phyloP scores from a whole-genome alignment of 2,797 vertebrate species.

The Ibycter americanus region DNA sequence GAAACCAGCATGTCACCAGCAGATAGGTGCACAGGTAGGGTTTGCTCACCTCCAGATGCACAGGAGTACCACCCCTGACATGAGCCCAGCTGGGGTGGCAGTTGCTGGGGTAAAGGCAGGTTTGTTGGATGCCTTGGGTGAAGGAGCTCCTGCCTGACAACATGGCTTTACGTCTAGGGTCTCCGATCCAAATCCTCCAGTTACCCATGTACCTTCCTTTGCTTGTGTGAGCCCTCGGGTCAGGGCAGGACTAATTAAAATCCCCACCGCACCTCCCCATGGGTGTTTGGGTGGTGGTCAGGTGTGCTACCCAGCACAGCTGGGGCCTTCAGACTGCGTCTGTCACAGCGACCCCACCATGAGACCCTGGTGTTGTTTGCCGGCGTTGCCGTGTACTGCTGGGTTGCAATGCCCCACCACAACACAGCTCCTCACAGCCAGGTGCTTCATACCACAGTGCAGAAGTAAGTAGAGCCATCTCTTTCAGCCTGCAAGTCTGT shows the following conservation, averaged over 20 bases:
- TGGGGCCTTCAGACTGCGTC: no score
- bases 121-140: background rate
- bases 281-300: background rate
- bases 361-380: background rate
- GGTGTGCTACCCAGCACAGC: no score
- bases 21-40: fast-evolving
- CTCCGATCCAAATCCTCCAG: background rate
- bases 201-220: background rate
- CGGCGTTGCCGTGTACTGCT: background rate
- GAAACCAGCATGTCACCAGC: background rate
- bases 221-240: no score
- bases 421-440: background rate
- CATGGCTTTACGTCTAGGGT: no score
- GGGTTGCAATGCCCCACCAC: background rate
- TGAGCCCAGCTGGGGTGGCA: background rate
- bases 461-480: background rate
- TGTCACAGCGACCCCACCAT: no score
- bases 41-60: background rate
- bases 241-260: background rate
- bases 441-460: background rate
- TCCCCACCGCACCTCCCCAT: no score
- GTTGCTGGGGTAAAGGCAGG: background rate
- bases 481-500: background rate
- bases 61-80: fast-evolving
- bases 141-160: background rate